phyloP scores from a whole-genome alignment of 2,888 invertebrate genomes.

The Drosophila multiciliata region DNA sequence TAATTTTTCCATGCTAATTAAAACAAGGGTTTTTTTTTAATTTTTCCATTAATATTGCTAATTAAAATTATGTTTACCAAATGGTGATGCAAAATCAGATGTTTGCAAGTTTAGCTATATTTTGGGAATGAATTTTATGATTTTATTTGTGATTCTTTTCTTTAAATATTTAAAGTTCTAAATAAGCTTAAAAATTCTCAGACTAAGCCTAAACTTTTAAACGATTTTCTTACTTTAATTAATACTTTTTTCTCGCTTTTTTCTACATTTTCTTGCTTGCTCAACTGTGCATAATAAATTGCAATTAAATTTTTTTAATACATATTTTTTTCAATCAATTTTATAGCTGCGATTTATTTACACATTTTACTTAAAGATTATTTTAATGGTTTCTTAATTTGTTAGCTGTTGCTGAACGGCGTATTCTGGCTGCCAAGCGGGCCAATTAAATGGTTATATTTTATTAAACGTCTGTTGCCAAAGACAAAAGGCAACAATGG shows the following conservation, averaged over 20 bases:
- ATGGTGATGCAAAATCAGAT: no score
- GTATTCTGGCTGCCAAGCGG: conserved; percentile 16
- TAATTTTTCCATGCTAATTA: not conserved
- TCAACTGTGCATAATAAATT: not conserved
- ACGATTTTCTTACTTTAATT: not conserved
- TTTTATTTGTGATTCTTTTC: no score
- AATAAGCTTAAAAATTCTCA: not conserved
- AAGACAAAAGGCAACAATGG: conserved; percentile 27
- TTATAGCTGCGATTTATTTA: not conserved
- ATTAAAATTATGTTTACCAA: not conserved
- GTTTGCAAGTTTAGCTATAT: no score
- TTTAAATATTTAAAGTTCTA: no score
- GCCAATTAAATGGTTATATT: conserved; percentile 76
- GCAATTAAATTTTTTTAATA: not conserved
- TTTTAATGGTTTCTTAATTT: conserved; percentile 14
- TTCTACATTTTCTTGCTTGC: not conserved
- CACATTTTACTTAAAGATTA: not conserved
- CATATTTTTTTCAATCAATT: not conserved
- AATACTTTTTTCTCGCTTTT: not conserved
- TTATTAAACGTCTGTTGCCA: conserved; percentile 70
- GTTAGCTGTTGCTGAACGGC: not conserved
- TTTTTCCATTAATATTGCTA: not conserved
- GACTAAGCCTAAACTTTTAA: not conserved
- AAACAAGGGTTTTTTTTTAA: not conserved
- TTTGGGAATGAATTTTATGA: no score